Evolutionary conservation across 1,140 invertebrate species (phyloP).

Genomic region (Drosophila sechellia): DNA sequence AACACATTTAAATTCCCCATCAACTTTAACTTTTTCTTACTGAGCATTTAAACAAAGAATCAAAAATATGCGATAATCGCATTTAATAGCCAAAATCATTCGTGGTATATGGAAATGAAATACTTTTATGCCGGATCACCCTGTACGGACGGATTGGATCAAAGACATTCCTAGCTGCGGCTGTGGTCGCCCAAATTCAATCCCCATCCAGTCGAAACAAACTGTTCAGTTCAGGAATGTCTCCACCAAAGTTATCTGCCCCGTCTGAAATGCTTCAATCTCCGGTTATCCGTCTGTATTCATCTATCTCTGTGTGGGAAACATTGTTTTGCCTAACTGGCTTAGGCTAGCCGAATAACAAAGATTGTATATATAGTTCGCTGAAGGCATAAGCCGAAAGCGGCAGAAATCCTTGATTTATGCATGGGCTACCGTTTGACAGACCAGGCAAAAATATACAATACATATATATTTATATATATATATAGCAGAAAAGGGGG

Average conservation of each 20-base stretch:
- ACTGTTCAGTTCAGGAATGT: constrained; percentile 62
- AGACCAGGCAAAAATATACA: constrained; percentile 40
- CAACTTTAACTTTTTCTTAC: too few species aligned
- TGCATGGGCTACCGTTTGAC: constrained; percentile 79
- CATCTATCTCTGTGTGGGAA: constrained; percentile 62
- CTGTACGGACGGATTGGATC: constrained; percentile 70
- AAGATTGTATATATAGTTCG: constrained; percentile 54
- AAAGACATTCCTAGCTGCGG: constrained; percentile 80
- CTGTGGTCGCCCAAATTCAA: constrained; percentile 47
- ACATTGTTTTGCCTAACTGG: constrained; percentile 75
- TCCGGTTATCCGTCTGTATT: constrained; percentile 28
- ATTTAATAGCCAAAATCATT: constrained; percentile 26
- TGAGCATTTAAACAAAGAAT: background rate
- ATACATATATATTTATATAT: background rate
- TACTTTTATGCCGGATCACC: constrained; percentile 56
- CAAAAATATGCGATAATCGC: constrained; percentile 20
- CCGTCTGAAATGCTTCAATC: constrained; percentile 51
- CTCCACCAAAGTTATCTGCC: constrained; percentile 63
- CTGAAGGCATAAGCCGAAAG: constrained; percentile 36
- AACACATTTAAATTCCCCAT: too few species aligned
- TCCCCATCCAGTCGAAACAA: constrained; percentile 15
- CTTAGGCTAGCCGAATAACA: constrained; percentile 61
- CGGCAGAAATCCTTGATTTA: constrained; percentile 78
- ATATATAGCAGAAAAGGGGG: background rate
- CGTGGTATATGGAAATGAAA: constrained; percentile 32